phyloP scores from a whole-genome alignment of 2,888 invertebrate genomes.

The Troglohyphantes excavatus region DNA sequence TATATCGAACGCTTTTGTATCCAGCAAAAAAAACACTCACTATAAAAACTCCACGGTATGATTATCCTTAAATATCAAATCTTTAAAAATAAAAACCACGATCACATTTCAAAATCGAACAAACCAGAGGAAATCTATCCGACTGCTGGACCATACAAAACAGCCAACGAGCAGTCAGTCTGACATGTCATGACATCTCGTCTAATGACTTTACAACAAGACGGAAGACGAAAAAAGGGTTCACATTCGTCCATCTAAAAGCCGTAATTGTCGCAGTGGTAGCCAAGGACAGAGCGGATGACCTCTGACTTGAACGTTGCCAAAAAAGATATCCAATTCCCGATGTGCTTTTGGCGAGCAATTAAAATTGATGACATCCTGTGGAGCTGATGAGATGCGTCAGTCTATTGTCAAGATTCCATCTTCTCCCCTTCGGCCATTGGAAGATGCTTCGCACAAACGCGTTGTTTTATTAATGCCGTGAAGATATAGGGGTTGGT shows the following conservation, averaged over 20 bases:
- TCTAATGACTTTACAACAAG: neutral
- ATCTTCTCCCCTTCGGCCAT: neutral
- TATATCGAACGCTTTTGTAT: no score
- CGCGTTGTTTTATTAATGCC: neutral
- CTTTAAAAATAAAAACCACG: no score
- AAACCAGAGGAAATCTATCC: no score
- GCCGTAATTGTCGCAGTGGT: neutral
- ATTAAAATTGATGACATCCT: slow-evolving; percentile 35
- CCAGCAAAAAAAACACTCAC: no score
- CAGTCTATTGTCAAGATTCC: slow-evolving; percentile 24
- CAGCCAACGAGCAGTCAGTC: neutral
- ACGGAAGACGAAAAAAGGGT: neutral
- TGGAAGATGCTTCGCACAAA: neutral
- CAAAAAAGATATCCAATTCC: neutral
- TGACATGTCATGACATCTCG: neutral
- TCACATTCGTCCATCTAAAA: neutral
- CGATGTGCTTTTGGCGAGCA: neutral
- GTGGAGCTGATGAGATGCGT: slow-evolving; percentile 22
- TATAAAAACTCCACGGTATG: no score
- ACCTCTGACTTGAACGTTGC: neutral
- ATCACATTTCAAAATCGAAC: no score
- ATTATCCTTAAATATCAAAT: no score
- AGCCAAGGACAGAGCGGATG: neutral
- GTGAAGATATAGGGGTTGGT: no score
- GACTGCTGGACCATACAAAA: no score